These are phyloP conservation scores for Pavo muticus DNA, from an alignment of 2,113 vertebrate genomes.

Conservation along the genomic window DNA sequence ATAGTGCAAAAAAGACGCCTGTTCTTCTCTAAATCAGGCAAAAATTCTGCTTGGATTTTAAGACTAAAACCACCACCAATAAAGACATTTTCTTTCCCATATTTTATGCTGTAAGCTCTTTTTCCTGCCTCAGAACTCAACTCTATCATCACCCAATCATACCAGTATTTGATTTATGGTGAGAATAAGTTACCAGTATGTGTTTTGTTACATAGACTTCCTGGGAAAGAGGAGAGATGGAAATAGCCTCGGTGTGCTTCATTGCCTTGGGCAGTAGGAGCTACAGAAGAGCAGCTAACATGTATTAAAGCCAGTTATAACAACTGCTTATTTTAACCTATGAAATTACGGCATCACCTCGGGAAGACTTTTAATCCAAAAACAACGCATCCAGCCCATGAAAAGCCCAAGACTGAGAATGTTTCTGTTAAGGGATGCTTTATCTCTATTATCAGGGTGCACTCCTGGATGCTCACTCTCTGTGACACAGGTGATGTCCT, in stretches of 20 bases:
- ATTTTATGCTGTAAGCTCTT: not conserved
- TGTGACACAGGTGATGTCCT: not conserved
- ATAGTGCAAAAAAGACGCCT: slow-evolving; percentile 50
- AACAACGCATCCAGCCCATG: not conserved
- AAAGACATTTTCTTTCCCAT: not conserved
- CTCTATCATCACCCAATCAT: not conserved
- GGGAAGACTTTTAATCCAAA: not conserved
- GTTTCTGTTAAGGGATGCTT: not conserved
- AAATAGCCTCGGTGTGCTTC: not conserved
- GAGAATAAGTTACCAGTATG: not conserved
- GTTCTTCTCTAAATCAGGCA: slow-evolving; percentile 34
- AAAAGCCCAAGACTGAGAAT: not conserved
- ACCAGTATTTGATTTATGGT: not conserved
- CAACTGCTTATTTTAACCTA: not conserved
- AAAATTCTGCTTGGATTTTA: slow-evolving; percentile 24
- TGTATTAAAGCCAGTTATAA: not conserved
- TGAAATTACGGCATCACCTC: not conserved
- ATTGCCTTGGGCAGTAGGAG: not conserved
- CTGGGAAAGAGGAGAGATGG: not conserved
- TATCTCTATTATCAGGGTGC: not conserved
- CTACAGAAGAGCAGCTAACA: not conserved
- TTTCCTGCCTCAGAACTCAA: not conserved
- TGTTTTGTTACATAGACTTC: not conserved
- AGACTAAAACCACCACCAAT: not conserved
- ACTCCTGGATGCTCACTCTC: not conserved